These are phyloP conservation scores for Pelochelys cantorii DNA, from an alignment of 2,797 vertebrate species.

Conservation along the genomic window DNA sequence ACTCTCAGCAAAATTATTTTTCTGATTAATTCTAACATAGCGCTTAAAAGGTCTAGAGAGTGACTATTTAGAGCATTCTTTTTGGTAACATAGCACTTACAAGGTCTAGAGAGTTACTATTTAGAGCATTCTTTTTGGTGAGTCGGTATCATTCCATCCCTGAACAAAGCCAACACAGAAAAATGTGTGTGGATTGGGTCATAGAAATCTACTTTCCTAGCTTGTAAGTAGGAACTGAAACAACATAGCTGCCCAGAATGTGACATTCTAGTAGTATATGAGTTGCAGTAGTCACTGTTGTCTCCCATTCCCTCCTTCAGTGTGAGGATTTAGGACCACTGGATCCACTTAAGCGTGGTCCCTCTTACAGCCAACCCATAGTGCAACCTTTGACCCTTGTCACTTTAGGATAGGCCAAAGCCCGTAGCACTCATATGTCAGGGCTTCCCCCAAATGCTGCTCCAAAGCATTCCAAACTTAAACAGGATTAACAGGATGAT, in stretches of 20 bases:
- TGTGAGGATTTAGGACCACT: not conserved
- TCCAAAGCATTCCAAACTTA: not conserved
- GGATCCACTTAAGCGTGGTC: not conserved
- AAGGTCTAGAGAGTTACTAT: slow-evolving; percentile 8
- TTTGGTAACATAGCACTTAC: not conserved
- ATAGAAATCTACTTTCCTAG: not conserved
- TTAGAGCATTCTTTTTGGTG: slow-evolving; percentile 5
- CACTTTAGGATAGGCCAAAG: not conserved
- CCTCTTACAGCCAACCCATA: not conserved
- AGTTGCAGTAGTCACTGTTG: not conserved
- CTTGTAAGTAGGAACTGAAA: not conserved
- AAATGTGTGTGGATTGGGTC: not conserved
- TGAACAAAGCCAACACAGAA: not conserved
- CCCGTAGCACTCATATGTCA: not conserved
- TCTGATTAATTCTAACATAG: not conserved
- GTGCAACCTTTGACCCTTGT: not conserved
- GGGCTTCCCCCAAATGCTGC: not conserved
- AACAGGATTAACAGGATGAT: not conserved
- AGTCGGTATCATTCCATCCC: not conserved
- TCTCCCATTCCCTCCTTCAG: not conserved
- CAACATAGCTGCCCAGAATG: not conserved
- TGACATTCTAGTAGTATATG: not conserved
- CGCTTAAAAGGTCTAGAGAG: slow-evolving; percentile 4
- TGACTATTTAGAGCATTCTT: slow-evolving; percentile 20
- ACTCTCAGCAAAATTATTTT: not conserved